These are phyloP conservation scores for Drosophila kikkawai DNA, from an alignment of 1,140 invertebrate species.

Conservation along the genomic window DNA sequence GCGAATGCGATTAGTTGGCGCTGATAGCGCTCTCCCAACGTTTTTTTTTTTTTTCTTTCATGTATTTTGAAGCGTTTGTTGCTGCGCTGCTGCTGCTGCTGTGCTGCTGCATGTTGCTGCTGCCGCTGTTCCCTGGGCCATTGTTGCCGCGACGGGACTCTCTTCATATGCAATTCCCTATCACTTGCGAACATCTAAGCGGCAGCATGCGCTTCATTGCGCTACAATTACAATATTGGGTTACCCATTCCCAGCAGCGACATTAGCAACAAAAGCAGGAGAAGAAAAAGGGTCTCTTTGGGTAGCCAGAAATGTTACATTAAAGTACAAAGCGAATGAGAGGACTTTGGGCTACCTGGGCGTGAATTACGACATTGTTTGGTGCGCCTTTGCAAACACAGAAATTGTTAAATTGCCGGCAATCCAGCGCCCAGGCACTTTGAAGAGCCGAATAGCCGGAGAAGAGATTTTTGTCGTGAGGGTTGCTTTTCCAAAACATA, in stretches of 20 bases:
- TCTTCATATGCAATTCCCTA: conserved; percentile 82
- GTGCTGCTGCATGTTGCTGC: conserved; percentile 1
- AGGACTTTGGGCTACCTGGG: conserved; percentile 66
- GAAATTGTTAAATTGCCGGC: conserved; percentile 78
- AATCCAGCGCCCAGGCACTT: conserved; percentile 31
- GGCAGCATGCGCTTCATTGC: conserved; percentile 83
- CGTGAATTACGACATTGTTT: conserved; percentile 82
- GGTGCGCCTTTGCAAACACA: conserved; percentile 65
- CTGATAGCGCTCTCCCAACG: conserved; percentile 69
- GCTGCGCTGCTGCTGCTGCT: conserved; percentile 17
- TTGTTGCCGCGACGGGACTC: conserved; percentile 56
- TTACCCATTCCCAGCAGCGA: conserved; percentile 75
- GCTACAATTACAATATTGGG: conserved; percentile 85
- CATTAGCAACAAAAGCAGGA: conserved; percentile 39
- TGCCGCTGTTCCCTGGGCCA: conserved; percentile 54
- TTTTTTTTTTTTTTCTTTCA: conserved; percentile 39
- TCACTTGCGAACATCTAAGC: conserved; percentile 84
- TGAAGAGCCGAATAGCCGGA: conserved; percentile 40
- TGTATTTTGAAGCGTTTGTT: conserved; percentile 33
- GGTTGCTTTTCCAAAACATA: conserved; percentile 67
- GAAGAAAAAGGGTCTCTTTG: background rate
- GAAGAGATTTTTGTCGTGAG: conserved; percentile 42
- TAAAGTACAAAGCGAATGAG: conserved; percentile 40
- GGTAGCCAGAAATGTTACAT: conserved; percentile 65
- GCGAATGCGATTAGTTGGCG: conserved; percentile 82